Base-by-base conservation (phyloP, 2,888 invertebrate genomes). In the Anoncus sp. region DNA sequence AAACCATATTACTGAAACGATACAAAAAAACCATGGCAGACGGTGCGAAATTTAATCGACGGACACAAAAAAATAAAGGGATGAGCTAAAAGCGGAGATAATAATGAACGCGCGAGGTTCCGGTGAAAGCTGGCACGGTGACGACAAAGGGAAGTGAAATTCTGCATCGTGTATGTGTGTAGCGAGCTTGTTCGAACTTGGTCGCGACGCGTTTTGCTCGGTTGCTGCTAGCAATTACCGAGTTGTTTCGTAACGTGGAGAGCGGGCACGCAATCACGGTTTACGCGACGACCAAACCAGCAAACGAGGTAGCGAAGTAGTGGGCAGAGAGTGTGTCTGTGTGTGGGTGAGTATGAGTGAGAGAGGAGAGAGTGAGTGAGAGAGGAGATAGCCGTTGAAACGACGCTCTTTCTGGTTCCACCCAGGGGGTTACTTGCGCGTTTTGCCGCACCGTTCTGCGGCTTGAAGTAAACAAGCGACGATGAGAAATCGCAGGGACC, bases 171-270 rank as follows among this genome's bases (percentile, higher is more conserved):
- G 53, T 60, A 5, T 57, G 24, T 43, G 22, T 20, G 43, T 18
- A 9, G 20, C 18, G 16, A 51, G 60, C 47, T 77, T 55, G 69
- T 73, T 67, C 73, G 73, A 69, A 77, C 77, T 77, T 77, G 67
- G 77, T 59, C 63, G 63, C 51, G 70, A 70, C 83, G 81, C 83
- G 81, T 86, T 86, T 87, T 84, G 84, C 82, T 83, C 82, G 85
- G 85, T 83, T 79, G 85, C 84, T 86, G 86, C 78, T 72, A 81
- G 88, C 86, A 89, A 89, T 89, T 89, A 89, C 87, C 84, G 85
- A 84, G 85, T 84, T 86, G 85, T 89, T 85, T 87, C 77, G 88
- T 89, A 90, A 89, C 88, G 88, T 87, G 63, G 57, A 73, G 47
- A 72, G 63, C 63, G 72, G 16, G 86, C 87, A 86, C 85, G 88